phyloP scores from a whole-genome alignment of 2,797 vertebrate species.

The Intellagama lesueurii region DNA sequence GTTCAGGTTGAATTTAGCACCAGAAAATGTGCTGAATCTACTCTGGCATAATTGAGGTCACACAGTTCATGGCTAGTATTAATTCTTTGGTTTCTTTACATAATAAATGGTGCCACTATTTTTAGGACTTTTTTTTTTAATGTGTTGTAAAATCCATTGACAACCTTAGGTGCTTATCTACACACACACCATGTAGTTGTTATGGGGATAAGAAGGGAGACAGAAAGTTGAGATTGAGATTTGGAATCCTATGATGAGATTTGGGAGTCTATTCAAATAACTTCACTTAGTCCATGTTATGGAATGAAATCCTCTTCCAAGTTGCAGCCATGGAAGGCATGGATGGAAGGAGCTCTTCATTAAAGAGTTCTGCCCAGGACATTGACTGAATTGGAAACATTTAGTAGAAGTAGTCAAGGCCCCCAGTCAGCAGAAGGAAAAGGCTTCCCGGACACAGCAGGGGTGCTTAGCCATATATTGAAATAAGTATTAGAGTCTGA shows the following conservation, averaged over 20 bases:
- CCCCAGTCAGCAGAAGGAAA: neutral
- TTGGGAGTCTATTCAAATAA: fast-evolving
- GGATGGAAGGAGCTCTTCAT: neutral
- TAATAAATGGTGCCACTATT: constrained; percentile 17
- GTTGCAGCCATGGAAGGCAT: neutral
- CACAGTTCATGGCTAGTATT: constrained; percentile 9
- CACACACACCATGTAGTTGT: neutral
- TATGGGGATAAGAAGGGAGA: neutral
- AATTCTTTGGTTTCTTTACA: constrained; percentile 29
- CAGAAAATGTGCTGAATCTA: constrained; percentile 29
- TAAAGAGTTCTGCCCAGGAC: neutral
- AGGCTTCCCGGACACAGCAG: neutral
- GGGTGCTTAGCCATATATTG: neutral
- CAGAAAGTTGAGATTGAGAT: neutral
- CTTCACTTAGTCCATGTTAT: neutral
- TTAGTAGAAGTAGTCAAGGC: too few relatives aligned
- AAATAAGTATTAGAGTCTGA: neutral
- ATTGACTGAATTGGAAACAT: neutral
- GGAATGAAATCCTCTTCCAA: neutral
- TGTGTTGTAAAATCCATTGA: constrained; percentile 17
- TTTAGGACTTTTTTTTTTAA: constrained; percentile 16
- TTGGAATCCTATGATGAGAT: neutral
- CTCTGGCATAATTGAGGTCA: constrained; percentile 14
- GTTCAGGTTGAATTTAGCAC: constrained; percentile 4
- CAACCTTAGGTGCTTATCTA: fast-evolving